Conservation (phyloP, 92 coral and sea anemone species). For the Porites evermanni region DNA sequence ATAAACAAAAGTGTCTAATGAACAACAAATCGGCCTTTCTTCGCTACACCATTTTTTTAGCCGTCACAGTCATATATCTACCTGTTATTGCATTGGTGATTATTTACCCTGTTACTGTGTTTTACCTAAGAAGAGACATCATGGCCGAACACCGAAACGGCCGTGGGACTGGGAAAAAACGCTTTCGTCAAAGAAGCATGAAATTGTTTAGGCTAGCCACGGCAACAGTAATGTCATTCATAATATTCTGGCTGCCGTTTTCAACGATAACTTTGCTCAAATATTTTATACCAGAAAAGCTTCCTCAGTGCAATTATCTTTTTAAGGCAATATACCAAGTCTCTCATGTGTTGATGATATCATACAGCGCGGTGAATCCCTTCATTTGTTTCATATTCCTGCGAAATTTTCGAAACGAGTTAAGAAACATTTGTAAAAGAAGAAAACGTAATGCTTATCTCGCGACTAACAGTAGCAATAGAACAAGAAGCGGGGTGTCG, state of each 20-base stretch:
- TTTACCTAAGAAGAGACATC: constrained; percentile 17
- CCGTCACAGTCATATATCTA: neutral
- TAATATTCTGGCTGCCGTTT: constrained; percentile 6
- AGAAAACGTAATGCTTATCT: neutral
- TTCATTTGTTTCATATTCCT: constrained; percentile 21
- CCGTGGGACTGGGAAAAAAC: neutral
- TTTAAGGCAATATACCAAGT: neutral
- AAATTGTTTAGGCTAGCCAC: neutral
- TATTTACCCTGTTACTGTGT: neutral
- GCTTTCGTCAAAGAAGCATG: neutral
- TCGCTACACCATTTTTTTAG: neutral
- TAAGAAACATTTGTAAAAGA: neutral
- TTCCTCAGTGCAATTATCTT: neutral
- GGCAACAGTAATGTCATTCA: constrained; percentile 14
- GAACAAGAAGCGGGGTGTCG: neutral
- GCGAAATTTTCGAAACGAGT: constrained; percentile 24
- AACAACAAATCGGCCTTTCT: neutral
- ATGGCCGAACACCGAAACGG: constrained; percentile 1
- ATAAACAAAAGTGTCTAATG: neutral
- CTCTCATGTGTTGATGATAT: neutral
- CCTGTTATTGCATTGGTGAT: neutral
- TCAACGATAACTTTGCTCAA: neutral
- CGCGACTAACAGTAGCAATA: neutral
- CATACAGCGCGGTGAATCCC: constrained; percentile 28
- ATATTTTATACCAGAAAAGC: neutral